These are phyloP conservation scores for Tenebrosternarchus preto DNA, from an alignment of 2,113 vertebrate species.

Conservation along the genomic window DNA sequence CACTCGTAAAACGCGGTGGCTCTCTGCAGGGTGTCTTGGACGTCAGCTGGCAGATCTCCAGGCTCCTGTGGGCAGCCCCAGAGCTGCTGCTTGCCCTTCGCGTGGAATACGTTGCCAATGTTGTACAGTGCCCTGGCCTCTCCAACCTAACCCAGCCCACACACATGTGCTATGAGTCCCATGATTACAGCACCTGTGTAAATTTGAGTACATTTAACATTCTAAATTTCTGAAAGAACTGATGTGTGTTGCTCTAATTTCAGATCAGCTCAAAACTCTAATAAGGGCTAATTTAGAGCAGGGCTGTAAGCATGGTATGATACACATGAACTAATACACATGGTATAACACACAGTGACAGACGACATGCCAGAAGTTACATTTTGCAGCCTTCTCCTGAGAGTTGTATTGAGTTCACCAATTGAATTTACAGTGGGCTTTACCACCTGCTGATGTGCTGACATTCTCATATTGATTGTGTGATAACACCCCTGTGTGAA, in stretches of 20 bases:
- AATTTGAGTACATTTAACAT: too few relatives aligned
- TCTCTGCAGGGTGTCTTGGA: slow-evolving; percentile 84
- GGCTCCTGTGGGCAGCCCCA: slow-evolving; percentile 87
- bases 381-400: not conserved
- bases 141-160: slow-evolving; percentile 78
- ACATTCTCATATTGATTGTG: slow-evolving; percentile 14
- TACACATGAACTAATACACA: not conserved
- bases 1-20: slow-evolving; percentile 94
- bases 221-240: too few relatives aligned
- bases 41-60: slow-evolving; percentile 81
- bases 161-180: not conserved
- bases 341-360: too few relatives aligned
- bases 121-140: slow-evolving; percentile 95
- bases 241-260: too few relatives aligned
- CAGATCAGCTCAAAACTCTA: too few relatives aligned
- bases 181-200: too few relatives aligned
- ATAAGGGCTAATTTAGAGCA: too few relatives aligned
- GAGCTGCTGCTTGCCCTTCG: slow-evolving; percentile 92
- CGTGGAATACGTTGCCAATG: slow-evolving; percentile 93
- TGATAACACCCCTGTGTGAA: slow-evolving; percentile 14
- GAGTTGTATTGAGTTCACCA: not conserved
- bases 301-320: not conserved
- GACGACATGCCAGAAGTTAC: too few relatives aligned
- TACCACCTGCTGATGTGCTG: slow-evolving; percentile 20
- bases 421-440: slow-evolving; percentile 1